Percentiles rank a stretch among this genome's conserved stretches.
Conservation (phyloP, 2,888 invertebrate genomes). For the Imbricaverruca yamaguchii region DNA sequence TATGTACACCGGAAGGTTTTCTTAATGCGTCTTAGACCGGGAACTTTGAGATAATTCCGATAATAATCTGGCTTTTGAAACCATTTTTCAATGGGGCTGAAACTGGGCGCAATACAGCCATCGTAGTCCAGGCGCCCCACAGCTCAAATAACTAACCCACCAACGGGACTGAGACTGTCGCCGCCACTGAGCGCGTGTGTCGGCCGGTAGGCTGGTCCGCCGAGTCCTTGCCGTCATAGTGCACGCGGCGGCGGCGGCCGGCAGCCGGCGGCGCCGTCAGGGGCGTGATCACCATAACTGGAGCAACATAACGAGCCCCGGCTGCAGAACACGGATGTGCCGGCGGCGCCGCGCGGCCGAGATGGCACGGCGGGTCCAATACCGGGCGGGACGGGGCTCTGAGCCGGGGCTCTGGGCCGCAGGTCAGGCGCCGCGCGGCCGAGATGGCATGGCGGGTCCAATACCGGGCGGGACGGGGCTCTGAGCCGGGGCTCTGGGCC, state of each 20-base stretch:
- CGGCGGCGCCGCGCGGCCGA: not conserved
- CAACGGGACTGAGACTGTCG: no score
- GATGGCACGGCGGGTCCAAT: not conserved
- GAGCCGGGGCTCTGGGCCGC: not conserved
- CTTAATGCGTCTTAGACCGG: no score
- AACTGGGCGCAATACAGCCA: no score
- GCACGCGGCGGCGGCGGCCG: not conserved
- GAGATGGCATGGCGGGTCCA: not conserved
- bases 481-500: not conserved
- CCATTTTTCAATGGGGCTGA: no score
- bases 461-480: not conserved
- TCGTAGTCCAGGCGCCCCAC: no score
- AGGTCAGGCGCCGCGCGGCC: not conserved
- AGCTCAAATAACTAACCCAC: no score
- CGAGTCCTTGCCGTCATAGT: no score
- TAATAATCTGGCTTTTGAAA: no score
- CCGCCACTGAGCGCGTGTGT: no score
- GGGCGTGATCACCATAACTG: not conserved
- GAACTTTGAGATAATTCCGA: no score
- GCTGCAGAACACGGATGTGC: not conserved
- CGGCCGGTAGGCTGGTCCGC: no score
- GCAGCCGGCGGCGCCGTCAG: not conserved
- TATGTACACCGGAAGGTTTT: no score
- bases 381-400: not conserved
- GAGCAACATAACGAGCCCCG: not conserved